Base-by-base conservation (phyloP, 2,113 vertebrate genomes). In the Ailurus styani region DNA sequence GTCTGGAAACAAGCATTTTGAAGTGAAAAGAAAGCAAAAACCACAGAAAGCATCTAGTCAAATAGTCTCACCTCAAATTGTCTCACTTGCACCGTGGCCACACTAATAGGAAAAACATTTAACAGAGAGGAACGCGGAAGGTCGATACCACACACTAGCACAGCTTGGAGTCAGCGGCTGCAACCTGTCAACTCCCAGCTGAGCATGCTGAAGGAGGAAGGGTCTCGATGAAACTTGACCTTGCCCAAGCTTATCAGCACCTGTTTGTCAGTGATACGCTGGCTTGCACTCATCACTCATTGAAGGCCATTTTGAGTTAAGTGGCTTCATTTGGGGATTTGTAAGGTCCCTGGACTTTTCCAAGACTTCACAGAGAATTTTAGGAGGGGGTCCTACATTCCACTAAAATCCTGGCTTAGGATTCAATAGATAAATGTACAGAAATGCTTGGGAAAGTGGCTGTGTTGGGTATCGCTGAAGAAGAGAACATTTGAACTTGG, bases 221-320 rank as follows among this genome's bases (percentile, higher is more conserved):
- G 88, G 72, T 42, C 47, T 60, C 20, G 31, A n/a, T 10, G 75
- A 90, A 97, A 98, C 78, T 31, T 97, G 98, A 96, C 94, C 90
- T 97, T 89, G 47, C 12, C 42, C 52, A 66, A 70, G 81, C 92
- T 91, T 86, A 89, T 89, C 87, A 62, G 62, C 97, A 96, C 90
- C 96, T 97, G 93, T 81, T 91, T 52, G 42, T 93, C 95, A 84
- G 20, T 52, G 81, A 90, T 54, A 15, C 34, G 81, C 34, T 40
- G 14, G 86, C 75, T 64, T 42, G 34, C 2, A n/a, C 50, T 75
- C 50, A 31, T 95, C 98, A 93, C 93, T 96, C 93, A 94, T 25
- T 79, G 40, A 75, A 75, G 84, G 45, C 81, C 87, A 94, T 95
- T 95, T 90, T 77, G 68, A 89, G 57, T 45, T 85, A 81, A 96